These are phyloP conservation scores for Gisinianus flammeolus DNA, from an alignment of 2,888 invertebrate species.

Conservation along the genomic window DNA sequence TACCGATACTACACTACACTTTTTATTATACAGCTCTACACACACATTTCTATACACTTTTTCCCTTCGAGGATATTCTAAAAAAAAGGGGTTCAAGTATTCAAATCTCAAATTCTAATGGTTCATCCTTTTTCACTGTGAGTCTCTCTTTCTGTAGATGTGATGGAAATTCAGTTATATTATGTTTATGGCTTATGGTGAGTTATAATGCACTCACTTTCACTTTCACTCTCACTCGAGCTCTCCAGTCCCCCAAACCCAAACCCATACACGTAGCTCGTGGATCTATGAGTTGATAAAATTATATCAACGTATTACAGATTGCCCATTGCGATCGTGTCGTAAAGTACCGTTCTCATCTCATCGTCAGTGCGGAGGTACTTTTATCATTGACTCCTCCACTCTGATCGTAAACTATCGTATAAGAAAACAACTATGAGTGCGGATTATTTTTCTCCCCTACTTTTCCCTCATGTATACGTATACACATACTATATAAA, in stretches of 20 bases:
- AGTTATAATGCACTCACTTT: background rate
- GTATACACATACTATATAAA: too few relatives aligned
- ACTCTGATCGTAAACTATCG: slow-evolving; percentile 12
- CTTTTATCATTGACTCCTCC: background rate
- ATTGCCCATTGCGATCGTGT: too few relatives aligned
- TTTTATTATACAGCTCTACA: background rate
- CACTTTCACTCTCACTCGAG: background rate
- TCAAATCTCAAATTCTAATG: slow-evolving; percentile 23
- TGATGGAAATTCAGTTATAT: background rate
- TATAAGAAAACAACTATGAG: background rate
- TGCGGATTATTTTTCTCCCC: slow-evolving; percentile 25
- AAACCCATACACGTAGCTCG: too few relatives aligned
- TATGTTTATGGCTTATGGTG: background rate
- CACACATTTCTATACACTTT: background rate
- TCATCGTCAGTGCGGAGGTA: background rate
- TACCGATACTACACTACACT: background rate
- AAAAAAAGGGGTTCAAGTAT: slow-evolving; percentile 4
- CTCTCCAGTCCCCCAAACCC: background rate
- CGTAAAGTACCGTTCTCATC: background rate
- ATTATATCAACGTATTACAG: too few relatives aligned
- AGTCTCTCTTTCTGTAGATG: background rate
- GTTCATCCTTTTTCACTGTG: slow-evolving; percentile 21
- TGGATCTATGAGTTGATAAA: too few relatives aligned
- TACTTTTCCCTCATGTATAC: background rate
- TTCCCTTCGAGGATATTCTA: background rate